A percentile compares a stretch with the other conserved stretches of the same genome.
phyloP scores from a whole-genome alignment of 2,797 vertebrate species.

The Falco berigora region DNA sequence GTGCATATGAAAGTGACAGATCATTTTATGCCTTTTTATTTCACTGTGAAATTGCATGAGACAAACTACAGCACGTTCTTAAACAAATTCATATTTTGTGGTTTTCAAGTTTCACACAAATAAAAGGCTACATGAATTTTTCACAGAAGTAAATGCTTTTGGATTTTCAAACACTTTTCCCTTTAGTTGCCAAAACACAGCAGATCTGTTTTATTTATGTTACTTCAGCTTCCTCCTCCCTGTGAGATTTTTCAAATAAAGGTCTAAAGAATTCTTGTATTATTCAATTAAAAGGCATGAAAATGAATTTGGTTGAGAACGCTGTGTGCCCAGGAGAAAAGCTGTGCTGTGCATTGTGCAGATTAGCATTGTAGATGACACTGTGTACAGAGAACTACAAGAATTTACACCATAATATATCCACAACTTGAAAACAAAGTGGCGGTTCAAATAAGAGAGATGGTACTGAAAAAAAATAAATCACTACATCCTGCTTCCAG shows the following conservation, averaged over 20 bases:
- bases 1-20: constrained; percentile 30
- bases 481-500: not conserved
- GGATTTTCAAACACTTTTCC: constrained; percentile 44
- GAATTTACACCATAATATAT: constrained; percentile 7
- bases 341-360: constrained; percentile 39
- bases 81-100: constrained; percentile 28
- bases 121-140: constrained; percentile 27
- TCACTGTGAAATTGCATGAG: constrained; percentile 58
- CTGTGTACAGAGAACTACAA: not conserved
- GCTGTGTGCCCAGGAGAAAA: constrained; percentile 41
- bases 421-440: constrained; percentile 43
- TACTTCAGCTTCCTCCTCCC: constrained; percentile 33
- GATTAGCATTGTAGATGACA: constrained; percentile 48
- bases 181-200: constrained; percentile 32
- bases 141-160: constrained; percentile 40
- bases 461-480: not conserved
- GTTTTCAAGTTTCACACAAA: constrained; percentile 40
- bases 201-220: constrained; percentile 7
- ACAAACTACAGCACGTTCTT: constrained; percentile 53
- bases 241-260: constrained; percentile 11
- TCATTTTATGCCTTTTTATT: constrained; percentile 53
- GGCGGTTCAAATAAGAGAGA: constrained; percentile 10
- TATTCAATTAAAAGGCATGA: constrained; percentile 60
- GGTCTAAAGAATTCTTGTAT: constrained; percentile 2
- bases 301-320: constrained; percentile 50